Percentiles rank a stretch among this genome's conserved stretches.
Evolutionary conservation across 2,888 invertebrate genomes (phyloP).

Genomic region (Xestia rhomboidea): DNA sequence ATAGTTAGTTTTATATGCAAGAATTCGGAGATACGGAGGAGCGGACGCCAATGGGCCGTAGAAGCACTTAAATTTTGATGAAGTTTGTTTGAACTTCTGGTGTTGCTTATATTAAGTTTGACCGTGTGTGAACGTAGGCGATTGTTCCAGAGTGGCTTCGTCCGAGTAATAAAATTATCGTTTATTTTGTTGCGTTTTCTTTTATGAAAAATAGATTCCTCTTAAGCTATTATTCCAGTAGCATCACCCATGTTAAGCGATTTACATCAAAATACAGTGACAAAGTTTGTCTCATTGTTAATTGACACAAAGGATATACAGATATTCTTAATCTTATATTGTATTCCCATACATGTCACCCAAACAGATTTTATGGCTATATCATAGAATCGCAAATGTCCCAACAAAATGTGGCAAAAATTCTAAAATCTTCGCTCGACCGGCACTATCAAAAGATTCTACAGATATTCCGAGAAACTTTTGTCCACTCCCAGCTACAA

Average conservation of each 20-base stretch:
- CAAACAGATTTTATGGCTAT: constrained; percentile 55
- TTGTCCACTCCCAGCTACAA: constrained; percentile 67
- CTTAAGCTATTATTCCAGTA: neutral
- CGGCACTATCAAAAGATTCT: constrained; percentile 76
- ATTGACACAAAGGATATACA: constrained; percentile 31
- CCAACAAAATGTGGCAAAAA: constrained; percentile 52
- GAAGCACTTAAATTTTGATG: constrained; percentile 73
- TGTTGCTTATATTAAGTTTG: constrained; percentile 47
- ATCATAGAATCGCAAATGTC: constrained; percentile 55
- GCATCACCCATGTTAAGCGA: constrained; percentile 14
- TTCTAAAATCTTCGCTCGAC: constrained; percentile 54
- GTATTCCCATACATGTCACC: constrained; percentile 50
- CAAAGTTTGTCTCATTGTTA: constrained; percentile 37
- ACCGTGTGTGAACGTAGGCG: constrained; percentile 23
- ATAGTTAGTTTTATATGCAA: constrained; percentile 83
- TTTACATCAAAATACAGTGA: constrained; percentile 22
- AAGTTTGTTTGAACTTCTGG: constrained; percentile 63
- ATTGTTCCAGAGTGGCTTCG: neutral
- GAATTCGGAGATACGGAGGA: constrained; percentile 82
- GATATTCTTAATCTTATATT: constrained; percentile 54
- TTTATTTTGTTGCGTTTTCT: neutral
- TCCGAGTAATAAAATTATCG: neutral
- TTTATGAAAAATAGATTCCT: neutral
- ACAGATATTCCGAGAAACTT: constrained; percentile 59
- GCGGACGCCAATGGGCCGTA: constrained; percentile 84